Evolutionary conservation across 2,888 invertebrate species (phyloP), one percentile per base, ranked within the genome.

Genomic region (Allacma fusca): DNA sequence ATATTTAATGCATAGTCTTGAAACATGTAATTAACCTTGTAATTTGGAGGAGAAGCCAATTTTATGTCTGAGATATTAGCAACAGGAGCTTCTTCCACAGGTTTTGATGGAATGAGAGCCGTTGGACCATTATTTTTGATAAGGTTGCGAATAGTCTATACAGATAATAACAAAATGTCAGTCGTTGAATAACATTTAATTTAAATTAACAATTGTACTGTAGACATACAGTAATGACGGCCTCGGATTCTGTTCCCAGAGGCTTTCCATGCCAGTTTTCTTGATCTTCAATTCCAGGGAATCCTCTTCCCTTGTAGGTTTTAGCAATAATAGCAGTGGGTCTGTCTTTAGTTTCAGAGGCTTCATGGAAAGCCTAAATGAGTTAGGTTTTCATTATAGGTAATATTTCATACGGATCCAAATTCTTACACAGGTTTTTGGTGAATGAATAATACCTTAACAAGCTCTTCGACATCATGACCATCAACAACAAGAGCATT

Each of bases 181-280:
- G n/a, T n/a, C n/a, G n/a, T n/a, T n/a, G n/a, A n/a, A n/a, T n/a
- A n/a, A n/a, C n/a, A n/a, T n/a, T n/a, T n/a, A 59, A 34, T 34
- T 16, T 19, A 50, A 1, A 50, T 5, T 50, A 50, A 69, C 69
- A 72, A 28, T 74, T 43, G n/a, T n/a, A n/a, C n/a, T 64, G 70
- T 24, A 21, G 26, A 59, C 77, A 77, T 86, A 91, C 91, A 84
- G 88, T 85, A 78, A 92, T 86, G 13, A 93, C 90, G 83, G 89
- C 91, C 0, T 92, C 91, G 0, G 93, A 91, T 80, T 94, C 92
- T 73, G 90, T 92, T 0, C 96, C 97, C 78, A 99, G 88, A 0
- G 99, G 92, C 87, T 99, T 99, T 73, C 99, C 99, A 86, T 99
- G 99, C 98, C 98, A 99, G 88, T 97, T 96, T 78, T 96, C 94